Evolutionary conservation across 2,888 invertebrate genomes (phyloP).

Genomic region (Sympetrum striolatum): DNA sequence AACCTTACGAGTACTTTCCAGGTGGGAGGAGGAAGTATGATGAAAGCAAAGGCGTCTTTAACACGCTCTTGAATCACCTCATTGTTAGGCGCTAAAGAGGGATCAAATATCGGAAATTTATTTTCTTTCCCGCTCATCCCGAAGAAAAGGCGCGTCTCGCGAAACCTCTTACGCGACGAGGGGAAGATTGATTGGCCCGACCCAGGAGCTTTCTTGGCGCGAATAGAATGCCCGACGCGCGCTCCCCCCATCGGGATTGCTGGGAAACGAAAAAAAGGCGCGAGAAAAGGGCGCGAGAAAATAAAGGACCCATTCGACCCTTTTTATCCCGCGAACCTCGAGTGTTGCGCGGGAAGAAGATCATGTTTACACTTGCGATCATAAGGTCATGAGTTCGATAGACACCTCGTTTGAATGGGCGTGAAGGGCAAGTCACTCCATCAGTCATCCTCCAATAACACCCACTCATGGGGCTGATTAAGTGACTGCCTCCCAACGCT

Average conservation of each 20-base stretch:
- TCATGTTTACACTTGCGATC: background rate
- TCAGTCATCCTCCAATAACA: background rate
- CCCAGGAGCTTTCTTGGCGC: background rate
- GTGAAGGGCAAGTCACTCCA: background rate
- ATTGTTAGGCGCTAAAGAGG: background rate
- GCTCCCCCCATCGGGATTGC: background rate
- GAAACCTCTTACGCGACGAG: background rate
- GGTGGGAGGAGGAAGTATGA: too few relatives aligned
- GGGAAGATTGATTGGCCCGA: background rate
- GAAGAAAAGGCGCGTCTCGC: background rate
- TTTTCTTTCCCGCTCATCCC: background rate
- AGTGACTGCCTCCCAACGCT: background rate
- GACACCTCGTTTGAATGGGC: background rate
- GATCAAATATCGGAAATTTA: background rate
- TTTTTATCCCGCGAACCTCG: background rate
- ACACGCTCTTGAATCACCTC: too few relatives aligned
- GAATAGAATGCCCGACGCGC: background rate
- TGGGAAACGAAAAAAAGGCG: background rate
- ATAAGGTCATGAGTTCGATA: background rate
- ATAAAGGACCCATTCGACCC: background rate
- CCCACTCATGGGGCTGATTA: background rate
- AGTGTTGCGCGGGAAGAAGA: background rate
- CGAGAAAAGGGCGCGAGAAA: background rate
- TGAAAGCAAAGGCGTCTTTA: too few relatives aligned
- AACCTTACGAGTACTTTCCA: too few relatives aligned